Evolutionary conservation across 2,888 invertebrate species (phyloP).

Genomic region (Philopedon plagiatum): DNA sequence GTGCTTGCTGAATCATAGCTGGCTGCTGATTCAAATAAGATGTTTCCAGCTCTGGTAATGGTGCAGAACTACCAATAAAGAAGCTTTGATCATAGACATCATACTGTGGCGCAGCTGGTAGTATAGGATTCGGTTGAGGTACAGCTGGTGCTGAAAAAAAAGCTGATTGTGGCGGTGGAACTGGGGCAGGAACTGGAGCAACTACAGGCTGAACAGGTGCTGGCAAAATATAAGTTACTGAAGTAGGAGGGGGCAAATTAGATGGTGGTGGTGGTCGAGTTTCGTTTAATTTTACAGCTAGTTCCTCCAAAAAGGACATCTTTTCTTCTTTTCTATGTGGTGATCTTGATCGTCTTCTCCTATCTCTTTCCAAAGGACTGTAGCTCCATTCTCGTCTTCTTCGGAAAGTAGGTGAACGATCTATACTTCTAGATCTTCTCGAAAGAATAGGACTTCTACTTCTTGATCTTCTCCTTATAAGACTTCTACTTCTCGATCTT

Average conservation of each 20-base stretch:
- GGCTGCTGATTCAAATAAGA: neutral
- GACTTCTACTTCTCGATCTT: conserved; percentile 39
- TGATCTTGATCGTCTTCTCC: conserved; percentile 45
- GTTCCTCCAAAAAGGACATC: conserved; percentile 65
- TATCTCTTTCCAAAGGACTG: conserved; percentile 39
- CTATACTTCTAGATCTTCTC: conserved; percentile 25
- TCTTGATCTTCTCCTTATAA: conserved; percentile 31
- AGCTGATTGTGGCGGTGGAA: conserved; percentile 27
- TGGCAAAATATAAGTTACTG: neutral
- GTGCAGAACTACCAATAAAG: conserved; percentile 59
- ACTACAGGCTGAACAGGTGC: conserved; percentile 52
- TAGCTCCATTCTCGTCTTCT: conserved; percentile 44
- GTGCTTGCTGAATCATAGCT: neutral
- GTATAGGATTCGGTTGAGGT: conserved; percentile 36
- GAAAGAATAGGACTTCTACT: conserved; percentile 27
- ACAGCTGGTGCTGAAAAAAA: conserved; percentile 7
- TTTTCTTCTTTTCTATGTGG: conserved; percentile 54
- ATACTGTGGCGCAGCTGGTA: conserved; percentile 25
- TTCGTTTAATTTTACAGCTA: conserved; percentile 63
- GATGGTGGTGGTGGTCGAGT: conserved; percentile 40
- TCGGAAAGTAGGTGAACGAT: conserved; percentile 25
- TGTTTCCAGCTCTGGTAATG: conserved; percentile 1
- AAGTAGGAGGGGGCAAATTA: conserved; percentile 29
- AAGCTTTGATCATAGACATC: conserved; percentile 63
- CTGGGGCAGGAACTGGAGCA: conserved; percentile 51